phyloP scores from a whole-genome alignment of 2,888 invertebrate species.

The Amblyjoppa fuscipennis region DNA sequence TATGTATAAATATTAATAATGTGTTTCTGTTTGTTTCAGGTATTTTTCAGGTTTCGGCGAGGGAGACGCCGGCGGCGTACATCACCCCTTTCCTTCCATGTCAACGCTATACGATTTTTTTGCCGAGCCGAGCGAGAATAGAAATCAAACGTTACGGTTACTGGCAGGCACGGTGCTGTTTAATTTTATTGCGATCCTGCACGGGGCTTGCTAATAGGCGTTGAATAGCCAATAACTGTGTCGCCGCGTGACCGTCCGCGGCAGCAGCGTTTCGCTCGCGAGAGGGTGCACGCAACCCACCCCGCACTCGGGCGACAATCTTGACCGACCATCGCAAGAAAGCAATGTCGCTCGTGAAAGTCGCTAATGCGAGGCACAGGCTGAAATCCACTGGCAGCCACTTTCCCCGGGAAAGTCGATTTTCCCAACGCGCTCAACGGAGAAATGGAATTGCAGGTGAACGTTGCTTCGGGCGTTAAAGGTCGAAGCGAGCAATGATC shows the following conservation, averaged over 20 bases:
- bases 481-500: not conserved
- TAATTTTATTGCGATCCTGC: not conserved
- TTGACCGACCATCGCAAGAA: conserved; percentile 48
- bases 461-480: not conserved
- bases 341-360: conserved; percentile 19
- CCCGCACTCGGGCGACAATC: conserved; percentile 47
- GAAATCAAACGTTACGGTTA: not conserved
- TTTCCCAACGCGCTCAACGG: not conserved
- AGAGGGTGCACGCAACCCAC: conserved; percentile 57
- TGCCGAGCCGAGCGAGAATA: not conserved
- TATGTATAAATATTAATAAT: too few relatives aligned
- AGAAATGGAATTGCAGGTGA: not conserved
- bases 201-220: not conserved
- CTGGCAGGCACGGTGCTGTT: not conserved
- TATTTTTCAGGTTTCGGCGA: too few relatives aligned
- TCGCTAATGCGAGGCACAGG: not conserved
- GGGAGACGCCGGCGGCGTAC: too few relatives aligned
- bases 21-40: too few relatives aligned
- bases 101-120: conserved; percentile 35
- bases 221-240: not conserved
- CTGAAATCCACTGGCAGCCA: conserved; percentile 2
- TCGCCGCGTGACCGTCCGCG: conserved; percentile 40
- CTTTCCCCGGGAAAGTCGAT: conserved; percentile 47
- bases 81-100: not conserved
- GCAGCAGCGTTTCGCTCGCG: conserved; percentile 52